Base-by-base conservation (phyloP, 2,113 vertebrate species). In the Prinia subflava region DNA sequence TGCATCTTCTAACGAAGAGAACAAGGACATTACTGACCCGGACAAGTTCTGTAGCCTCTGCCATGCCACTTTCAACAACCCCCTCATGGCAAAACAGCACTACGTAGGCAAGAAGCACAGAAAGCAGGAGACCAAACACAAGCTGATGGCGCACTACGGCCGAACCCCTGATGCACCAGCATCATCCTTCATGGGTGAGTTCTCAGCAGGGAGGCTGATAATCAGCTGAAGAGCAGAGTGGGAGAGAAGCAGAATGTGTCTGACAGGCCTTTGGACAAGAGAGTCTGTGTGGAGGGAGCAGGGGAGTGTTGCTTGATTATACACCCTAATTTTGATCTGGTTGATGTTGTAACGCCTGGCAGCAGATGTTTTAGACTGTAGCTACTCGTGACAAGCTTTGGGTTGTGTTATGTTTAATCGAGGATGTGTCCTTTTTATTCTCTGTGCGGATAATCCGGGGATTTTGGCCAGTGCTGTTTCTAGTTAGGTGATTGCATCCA, bases 31-130 rank as follows among this genome's bases (percentile, higher is more conserved):
- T 93, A 92, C 96, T 78, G 98, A 99, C 97, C 98, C 99, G 7
- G 97, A 99, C 96, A 98, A 99, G 87, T 99, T 99, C 97, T 99
- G 99, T 97, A 98, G 97, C 95, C 98, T 99, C 95, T 99, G 99
- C 97, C 98, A 99, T 42, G 99, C 99, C 33, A 98, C 98, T n/a
- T 99, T 99, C 97, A 99, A 99, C 96, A 99, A 99, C 88, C 99
- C 99, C 3, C 97, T 98, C 62, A 99, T 99, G 99, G 99, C 99
- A 94, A 98, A 99, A 81, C 99, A 99, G 89, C 99, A 99, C 97
- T 99, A 99, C 4, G 98, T 97, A 55, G 99, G 99, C 97, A 99
- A 99, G 98, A 99, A 99, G 96, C 99, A 99, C 93, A 98, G 98
- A 95, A 99, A 99, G 91, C 99, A 99, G 83, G 98, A 99, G 97